Percentiles rank a stretch among this genome's conserved stretches.
Conservation (phyloP, 1,140 invertebrate genomes). For the Luehdorfia chinensis region DNA sequence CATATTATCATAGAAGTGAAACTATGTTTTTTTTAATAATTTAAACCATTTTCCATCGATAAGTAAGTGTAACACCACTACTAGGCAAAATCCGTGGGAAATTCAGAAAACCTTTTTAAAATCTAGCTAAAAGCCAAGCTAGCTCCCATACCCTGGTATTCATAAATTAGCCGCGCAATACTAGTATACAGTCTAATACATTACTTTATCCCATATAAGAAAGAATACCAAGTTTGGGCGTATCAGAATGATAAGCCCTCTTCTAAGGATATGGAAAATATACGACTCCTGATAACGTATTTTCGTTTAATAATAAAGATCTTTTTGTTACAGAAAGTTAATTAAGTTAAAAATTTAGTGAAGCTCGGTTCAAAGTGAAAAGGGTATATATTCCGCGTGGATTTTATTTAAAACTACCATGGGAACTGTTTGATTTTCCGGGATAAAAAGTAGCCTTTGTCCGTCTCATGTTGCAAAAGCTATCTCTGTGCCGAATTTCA, state of each 20-base stretch:
- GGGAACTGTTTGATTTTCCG: no score
- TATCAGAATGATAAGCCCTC: constrained; percentile 20
- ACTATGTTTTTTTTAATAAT: not conserved
- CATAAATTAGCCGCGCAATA: constrained; percentile 45
- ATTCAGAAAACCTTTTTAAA: constrained; percentile 58
- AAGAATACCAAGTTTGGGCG: constrained; percentile 30
- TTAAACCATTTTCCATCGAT: constrained; percentile 36
- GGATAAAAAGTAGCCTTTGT: no score
- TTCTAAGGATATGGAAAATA: constrained; percentile 17
- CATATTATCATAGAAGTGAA: no score
- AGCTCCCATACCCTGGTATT: constrained; percentile 19
- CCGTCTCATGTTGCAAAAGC: no score
- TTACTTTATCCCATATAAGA: constrained; percentile 41
- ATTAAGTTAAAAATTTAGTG: no score
- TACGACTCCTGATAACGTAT: constrained; percentile 4
- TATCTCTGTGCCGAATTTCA: no score
- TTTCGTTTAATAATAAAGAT: constrained; percentile 11
- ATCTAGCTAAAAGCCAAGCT: constrained; percentile 40
- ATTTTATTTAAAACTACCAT: no score
- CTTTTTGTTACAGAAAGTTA: not conserved
- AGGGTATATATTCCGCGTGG: no score
- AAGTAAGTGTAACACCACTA: constrained; percentile 35
- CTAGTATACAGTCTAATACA: constrained; percentile 41
- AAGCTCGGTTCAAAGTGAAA: no score
- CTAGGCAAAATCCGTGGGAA: constrained; percentile 57